Conservation (phyloP, 2,113 vertebrate genomes). For the Malurus melanocephalus region DNA sequence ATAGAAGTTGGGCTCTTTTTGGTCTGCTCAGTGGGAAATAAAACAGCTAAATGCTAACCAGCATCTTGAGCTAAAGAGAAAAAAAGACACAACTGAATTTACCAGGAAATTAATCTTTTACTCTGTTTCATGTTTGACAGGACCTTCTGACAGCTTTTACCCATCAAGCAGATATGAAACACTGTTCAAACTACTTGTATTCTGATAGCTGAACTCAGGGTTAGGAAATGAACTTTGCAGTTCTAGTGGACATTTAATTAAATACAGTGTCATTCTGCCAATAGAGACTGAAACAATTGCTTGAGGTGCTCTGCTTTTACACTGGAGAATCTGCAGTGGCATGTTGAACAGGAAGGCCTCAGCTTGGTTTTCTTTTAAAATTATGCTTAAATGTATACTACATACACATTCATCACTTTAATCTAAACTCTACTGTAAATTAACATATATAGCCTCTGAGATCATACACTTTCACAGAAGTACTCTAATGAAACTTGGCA, state of each 20-base stretch:
- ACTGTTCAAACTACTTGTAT: slow-evolving; percentile 13
- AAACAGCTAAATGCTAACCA: not conserved
- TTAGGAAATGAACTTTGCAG: not conserved
- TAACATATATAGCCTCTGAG: slow-evolving; percentile 78
- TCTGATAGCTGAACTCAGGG: not conserved
- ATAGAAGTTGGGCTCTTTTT: not conserved
- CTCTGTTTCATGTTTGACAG: slow-evolving; percentile 19
- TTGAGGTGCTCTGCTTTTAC: not conserved
- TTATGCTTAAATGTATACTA: slow-evolving; percentile 48
- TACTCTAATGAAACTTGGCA: slow-evolving; percentile 82
- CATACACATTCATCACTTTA: slow-evolving; percentile 63
- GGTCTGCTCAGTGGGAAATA: not conserved
- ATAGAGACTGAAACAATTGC: not conserved
- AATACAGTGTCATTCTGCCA: not conserved
- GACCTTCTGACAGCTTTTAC: slow-evolving; percentile 34
- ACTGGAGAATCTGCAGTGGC: not conserved
- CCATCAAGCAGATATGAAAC: slow-evolving; percentile 19
- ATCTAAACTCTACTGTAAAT: slow-evolving; percentile 63
- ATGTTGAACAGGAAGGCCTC: slow-evolving; percentile 13
- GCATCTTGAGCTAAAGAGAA: not conserved
- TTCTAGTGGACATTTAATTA: slow-evolving; percentile 38
- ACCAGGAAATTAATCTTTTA: slow-evolving; percentile 25
- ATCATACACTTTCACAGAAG: slow-evolving; percentile 76
- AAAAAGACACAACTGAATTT: not conserved
- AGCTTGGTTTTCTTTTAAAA: slow-evolving; percentile 55